phyloP scores from a whole-genome alignment of 2,113 vertebrate genomes.

The Ellobius talpinus region DNA sequence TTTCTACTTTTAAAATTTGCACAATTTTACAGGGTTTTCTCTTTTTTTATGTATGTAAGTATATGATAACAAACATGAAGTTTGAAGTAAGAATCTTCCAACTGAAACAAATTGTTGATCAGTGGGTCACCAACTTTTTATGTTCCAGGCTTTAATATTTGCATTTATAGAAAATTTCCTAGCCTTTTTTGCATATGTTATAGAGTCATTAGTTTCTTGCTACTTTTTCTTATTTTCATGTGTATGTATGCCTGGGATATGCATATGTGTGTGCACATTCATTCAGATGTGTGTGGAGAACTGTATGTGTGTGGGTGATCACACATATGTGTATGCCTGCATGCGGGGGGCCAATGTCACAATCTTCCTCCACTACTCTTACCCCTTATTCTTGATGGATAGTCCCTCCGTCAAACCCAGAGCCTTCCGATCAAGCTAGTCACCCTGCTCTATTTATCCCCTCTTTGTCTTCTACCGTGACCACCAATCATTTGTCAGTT shows the following conservation, averaged over 20 bases:
- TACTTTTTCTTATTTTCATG: not conserved
- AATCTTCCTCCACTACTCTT: not conserved
- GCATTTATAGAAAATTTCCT: not conserved
- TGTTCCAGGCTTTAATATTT: not conserved
- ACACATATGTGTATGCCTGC: not conserved
- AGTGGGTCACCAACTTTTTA: not conserved
- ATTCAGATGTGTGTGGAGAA: not conserved
- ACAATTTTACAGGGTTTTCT: slow-evolving; percentile 5
- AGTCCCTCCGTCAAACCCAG: not conserved
- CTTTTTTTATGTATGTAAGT: slow-evolving; percentile 46
- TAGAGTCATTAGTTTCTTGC: not conserved
- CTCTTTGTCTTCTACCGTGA: not conserved
- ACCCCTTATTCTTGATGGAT: too few relatives aligned
- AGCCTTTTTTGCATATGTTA: not conserved
- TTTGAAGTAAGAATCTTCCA: not conserved
- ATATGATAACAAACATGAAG: not conserved
- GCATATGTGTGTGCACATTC: not conserved
- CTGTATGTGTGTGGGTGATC: not conserved
- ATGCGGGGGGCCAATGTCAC: not conserved
- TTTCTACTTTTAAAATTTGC: slow-evolving; percentile 20
- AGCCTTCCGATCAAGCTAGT: not conserved
- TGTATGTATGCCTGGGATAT: too few relatives aligned
- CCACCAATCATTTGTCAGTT: too few relatives aligned
- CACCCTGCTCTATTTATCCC: too few relatives aligned
- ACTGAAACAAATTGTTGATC: not conserved